phyloP scores from a whole-genome alignment of 2,113 vertebrate species.

The Nymphicus hollandicus region DNA sequence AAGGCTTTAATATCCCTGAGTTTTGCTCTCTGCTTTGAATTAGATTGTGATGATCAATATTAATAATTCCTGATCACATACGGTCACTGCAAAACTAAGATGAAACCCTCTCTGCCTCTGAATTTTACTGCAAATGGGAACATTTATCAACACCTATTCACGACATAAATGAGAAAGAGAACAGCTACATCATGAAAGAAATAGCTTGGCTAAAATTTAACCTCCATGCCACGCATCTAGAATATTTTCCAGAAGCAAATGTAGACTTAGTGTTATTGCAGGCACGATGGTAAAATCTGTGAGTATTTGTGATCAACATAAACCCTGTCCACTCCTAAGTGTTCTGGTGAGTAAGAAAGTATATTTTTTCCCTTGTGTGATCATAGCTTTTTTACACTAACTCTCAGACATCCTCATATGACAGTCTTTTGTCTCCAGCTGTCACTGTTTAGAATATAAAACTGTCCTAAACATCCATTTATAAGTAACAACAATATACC shows the following conservation, averaged over 20 bases:
- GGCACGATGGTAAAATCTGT: not conserved
- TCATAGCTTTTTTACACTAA: not conserved
- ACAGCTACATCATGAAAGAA: not conserved
- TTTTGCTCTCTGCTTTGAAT: constrained; percentile 35
- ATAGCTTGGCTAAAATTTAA: constrained; percentile 42
- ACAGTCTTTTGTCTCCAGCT: not conserved
- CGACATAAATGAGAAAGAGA: constrained; percentile 26
- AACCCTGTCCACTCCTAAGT: not conserved
- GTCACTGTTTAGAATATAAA: not conserved
- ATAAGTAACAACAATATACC: not conserved
- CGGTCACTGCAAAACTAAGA: constrained; percentile 13
- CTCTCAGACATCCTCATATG: not conserved
- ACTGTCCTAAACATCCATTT: not conserved
- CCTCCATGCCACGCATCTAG: not conserved
- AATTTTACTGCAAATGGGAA: constrained; percentile 43
- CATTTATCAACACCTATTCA: constrained; percentile 21
- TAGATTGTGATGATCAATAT: constrained; percentile 42
- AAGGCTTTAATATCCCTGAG: not conserved
- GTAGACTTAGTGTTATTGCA: not conserved
- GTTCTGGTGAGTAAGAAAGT: not conserved
- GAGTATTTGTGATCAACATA: not conserved
- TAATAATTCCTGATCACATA: constrained; percentile 43
- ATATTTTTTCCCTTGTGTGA: not conserved
- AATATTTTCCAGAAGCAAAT: constrained; percentile 12
- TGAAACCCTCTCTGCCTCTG: not conserved